Evolutionary conservation across 1,140 invertebrate species (phyloP), one percentile per base, ranked within the genome.

Genomic region (Drosophila carrolli): DNA sequence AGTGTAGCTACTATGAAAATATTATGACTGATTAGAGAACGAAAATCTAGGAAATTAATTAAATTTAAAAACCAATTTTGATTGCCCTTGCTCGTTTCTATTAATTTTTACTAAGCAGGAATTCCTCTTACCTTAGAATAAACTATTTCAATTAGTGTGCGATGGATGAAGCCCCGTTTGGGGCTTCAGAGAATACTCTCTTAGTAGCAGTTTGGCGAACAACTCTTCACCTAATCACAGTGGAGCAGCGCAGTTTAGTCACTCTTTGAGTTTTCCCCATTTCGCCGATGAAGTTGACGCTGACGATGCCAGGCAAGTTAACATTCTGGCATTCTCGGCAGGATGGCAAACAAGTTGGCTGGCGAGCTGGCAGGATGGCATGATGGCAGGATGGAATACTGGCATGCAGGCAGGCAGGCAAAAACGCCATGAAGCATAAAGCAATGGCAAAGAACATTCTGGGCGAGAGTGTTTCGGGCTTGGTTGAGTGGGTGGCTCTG

Each of bases 351-450:
- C 43, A 48, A 65, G 43, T 23, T 13, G 44, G 44, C 60, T 59
- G 27, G 37, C 37, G 29, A 13, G 38, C 58, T 46, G 57, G 72
- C 67, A 75, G 14, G 56, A 27, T 19, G n/a, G 63, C 9, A 44
- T 10, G 16, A 47, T 35, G 65, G 58, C 27, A 40, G 37, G 37
- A 19, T 35, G 65, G 46, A n/a, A 68, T 19, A 32, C 43, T 35
- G 48, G 67, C 67, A 70, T 38, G 44, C 59, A 46, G 56, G 16
- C 51, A 59, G 65, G 53, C 56, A 57, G 56, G 60, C 16, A 61
- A 76, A 72, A 71, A 77, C 66, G 53, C 57, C 68, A 61, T 88
- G 65, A 72, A 72, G 70, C 78, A 88, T 72, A 62, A 78, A 81
- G 51, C 74, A 63, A 75, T 59, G 48, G 67, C 63, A 77, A 74